A percentile compares a stretch with the other conserved stretches of the same genome.
Evolutionary conservation across 2,113 vertebrate genomes (phyloP).

Genomic region (Dasypus novemcinctus): DNA sequence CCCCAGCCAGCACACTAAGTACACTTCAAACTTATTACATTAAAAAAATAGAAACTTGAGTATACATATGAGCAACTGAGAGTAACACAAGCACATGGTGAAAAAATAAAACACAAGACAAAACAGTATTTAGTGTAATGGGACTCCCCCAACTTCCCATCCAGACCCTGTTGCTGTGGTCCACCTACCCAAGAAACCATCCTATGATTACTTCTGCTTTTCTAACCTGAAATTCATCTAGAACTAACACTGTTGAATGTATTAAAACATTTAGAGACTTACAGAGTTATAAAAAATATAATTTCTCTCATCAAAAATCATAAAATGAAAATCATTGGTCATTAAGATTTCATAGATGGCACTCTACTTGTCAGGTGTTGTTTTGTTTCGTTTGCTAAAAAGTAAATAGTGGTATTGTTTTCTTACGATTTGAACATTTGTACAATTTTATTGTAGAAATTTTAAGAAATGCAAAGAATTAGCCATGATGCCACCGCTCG

Average conservation of each 20-base stretch:
- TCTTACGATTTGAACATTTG: constrained; percentile 14
- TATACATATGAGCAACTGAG: not conserved
- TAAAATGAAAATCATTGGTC: not conserved
- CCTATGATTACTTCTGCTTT: not conserved
- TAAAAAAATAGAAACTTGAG: not conserved
- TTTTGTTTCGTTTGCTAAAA: not conserved
- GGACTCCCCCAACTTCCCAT: not conserved
- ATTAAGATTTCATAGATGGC: not conserved
- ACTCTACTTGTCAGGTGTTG: not conserved
- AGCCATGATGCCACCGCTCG: not conserved
- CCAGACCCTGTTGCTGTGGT: not conserved
- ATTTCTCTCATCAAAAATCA: not conserved
- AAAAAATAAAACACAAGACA: not conserved
- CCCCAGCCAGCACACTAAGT: not conserved
- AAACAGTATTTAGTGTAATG: not conserved
- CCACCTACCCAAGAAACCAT: not conserved
- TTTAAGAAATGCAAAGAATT: not conserved
- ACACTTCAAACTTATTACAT: not conserved
- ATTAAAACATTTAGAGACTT: not conserved
- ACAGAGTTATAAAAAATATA: not conserved
- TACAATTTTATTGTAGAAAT: not conserved
- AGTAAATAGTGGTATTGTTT: not conserved
- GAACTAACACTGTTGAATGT: not conserved
- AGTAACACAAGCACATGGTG: not conserved
- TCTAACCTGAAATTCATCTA: not conserved